Percentiles rank a stretch among this genome's conserved stretches.
Conservation (phyloP, 92 coral and sea anemone species). For the Muricea muricata region DNA sequence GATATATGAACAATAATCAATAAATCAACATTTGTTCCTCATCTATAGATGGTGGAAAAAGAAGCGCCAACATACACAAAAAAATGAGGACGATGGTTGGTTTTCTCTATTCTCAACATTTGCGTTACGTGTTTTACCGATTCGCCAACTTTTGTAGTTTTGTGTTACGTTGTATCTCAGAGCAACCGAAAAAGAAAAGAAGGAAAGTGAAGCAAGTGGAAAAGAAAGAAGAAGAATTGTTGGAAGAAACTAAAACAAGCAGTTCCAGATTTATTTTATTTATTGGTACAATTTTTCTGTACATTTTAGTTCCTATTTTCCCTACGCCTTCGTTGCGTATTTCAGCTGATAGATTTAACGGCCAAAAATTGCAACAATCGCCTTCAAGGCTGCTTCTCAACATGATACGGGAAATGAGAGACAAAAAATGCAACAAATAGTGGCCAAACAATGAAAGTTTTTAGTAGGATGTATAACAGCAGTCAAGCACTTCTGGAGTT, state of each 20-base stretch:
- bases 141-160: too few species aligned
- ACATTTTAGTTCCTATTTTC: background rate
- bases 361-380: too few species aligned
- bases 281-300: slow-evolving; percentile 67
- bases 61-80: background rate
- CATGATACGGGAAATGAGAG: too few species aligned
- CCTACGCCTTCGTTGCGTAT: background rate
- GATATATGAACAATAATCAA: too few species aligned
- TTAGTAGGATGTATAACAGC: too few species aligned
- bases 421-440: too few species aligned
- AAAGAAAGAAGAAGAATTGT: background rate
- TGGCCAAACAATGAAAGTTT: too few species aligned
- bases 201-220: slow-evolving; percentile 3
- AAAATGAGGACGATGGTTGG: slow-evolving; percentile 1
- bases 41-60: slow-evolving; percentile 10
- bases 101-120: background rate
- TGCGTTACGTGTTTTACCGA: background rate
- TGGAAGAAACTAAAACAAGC: slow-evolving; percentile 17
- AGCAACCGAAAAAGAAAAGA: slow-evolving; percentile 11
- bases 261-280: slow-evolving; percentile 57
- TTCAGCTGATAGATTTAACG: too few species aligned
- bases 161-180: background rate
- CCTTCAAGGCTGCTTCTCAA: too few species aligned
- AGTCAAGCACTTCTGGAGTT: too few species aligned
- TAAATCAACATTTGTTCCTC: background rate